Evolutionary conservation across 1,140 invertebrate species (phyloP), one percentile per base, ranked within the genome.

Genomic region (Macrostomum lignano): DNA sequence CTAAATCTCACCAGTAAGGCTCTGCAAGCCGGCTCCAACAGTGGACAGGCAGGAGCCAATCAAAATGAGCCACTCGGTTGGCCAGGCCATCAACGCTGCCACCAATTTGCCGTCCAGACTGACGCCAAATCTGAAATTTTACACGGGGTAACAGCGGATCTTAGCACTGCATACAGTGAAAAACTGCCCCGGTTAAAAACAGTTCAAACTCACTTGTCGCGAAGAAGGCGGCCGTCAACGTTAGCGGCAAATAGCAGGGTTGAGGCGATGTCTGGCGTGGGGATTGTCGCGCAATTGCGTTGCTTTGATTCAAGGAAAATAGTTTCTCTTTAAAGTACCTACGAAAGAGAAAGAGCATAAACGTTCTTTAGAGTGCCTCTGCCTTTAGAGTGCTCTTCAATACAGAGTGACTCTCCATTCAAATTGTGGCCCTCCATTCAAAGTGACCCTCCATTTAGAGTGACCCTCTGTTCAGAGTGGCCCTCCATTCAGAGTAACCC

Each of bases 11-110:
- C 86, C 86, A 22, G 86, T 96, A 23, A 98, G 65, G 37, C 78
- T 86, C 55, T 98, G 88, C n/a, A 98, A 63, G 7, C 86, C 88
- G 42, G 91, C 88, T 17, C 88, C 91, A 14, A 96, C 65, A 1
- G 91, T 94, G 1, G 88, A 93, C 2, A 94, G 61, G 51, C 94
- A 82, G 1, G 84, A 91, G 13, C 91, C 91, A 46, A 94, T 74
- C 36, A 94, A 57, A 43, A 98, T 88, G 1, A 96, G 81, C 79
- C 47, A 60, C 29, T 46, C 49, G 40, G 45, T 49, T 2, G 91
- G 91, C 84, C 86, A 94, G 0, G 86, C 82, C 43, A 96, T 74
- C 45, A 86, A 78, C 0, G 86, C 82, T 6, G 94, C 81, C 1
- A 91, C 76, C 34, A 98, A 57, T 46, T 72, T 72, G 9, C 86